phyloP scores from a whole-genome alignment of 2,888 invertebrate genomes.

The Polydrusus tereticollis region DNA sequence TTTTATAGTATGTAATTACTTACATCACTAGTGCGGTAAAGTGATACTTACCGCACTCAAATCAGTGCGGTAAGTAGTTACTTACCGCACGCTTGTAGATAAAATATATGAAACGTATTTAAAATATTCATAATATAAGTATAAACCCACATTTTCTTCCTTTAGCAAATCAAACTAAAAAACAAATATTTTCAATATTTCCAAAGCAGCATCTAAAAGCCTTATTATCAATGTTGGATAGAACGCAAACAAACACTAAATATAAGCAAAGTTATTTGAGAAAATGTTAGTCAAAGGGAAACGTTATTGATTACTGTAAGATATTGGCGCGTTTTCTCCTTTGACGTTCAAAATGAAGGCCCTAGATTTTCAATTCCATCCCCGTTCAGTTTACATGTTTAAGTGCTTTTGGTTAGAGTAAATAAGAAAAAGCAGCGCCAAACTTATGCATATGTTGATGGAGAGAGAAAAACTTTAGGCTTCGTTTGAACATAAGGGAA shows the following conservation, averaged over 20 bases:
- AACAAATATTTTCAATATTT: conserved; percentile 1
- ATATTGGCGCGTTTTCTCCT: conserved; percentile 51
- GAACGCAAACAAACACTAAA: conserved; percentile 56
- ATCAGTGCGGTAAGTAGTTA: no score
- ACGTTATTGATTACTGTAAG: conserved; percentile 56
- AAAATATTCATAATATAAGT: not conserved
- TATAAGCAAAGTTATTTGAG: conserved; percentile 56
- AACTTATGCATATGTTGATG: conserved; percentile 18
- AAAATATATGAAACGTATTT: not conserved
- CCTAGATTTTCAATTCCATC: conserved; percentile 36
- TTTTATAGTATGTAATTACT: no score
- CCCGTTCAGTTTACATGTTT: conserved; percentile 35
- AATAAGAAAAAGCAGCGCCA: conserved; percentile 29
- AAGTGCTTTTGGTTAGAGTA: conserved; percentile 35
- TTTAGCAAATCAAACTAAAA: not conserved
- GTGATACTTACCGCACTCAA: no score
- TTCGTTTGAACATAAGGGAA: not conserved
- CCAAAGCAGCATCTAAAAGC: conserved; percentile 3
- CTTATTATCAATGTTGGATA: conserved; percentile 11
- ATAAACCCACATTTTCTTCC: not conserved
- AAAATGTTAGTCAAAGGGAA: conserved; percentile 57
- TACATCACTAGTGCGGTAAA: no score
- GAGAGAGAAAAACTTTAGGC: not conserved
- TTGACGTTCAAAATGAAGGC: conserved; percentile 39
- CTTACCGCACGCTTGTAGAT: not conserved